A percentile compares a stretch with the other conserved stretches of the same genome.
These are phyloP conservation scores for Epinephelus coioides DNA, from an alignment of 2,797 vertebrate species.

Conservation along the genomic window DNA sequence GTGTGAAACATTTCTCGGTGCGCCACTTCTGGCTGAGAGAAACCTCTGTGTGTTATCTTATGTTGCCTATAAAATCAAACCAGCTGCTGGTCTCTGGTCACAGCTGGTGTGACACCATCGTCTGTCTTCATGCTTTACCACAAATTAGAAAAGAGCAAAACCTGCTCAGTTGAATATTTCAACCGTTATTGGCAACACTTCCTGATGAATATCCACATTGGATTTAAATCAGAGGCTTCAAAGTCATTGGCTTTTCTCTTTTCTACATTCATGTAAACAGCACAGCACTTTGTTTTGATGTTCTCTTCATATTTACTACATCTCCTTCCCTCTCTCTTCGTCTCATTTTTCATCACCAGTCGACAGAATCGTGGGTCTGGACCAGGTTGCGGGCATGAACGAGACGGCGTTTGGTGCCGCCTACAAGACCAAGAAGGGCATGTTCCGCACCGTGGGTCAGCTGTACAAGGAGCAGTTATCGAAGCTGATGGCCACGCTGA, in stretches of 20 bases:
- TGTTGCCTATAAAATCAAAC: slow-evolving; percentile 11
- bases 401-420: slow-evolving; percentile 96
- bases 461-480: slow-evolving; percentile 98
- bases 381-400: slow-evolving; percentile 97
- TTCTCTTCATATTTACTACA: neutral
- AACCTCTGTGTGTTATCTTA: neutral
- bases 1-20: too few relatives aligned
- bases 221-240: slow-evolving; percentile 14
- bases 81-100: slow-evolving; percentile 28
- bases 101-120: slow-evolving; percentile 21
- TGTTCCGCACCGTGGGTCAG: slow-evolving; percentile 97
- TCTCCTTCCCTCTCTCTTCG: neutral
- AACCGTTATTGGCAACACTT: slow-evolving; percentile 22
- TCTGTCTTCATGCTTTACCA: slow-evolving; percentile 50
- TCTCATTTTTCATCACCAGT: slow-evolving; percentile 81
- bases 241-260: slow-evolving; percentile 35
- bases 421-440: slow-evolving; percentile 99
- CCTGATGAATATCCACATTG: slow-evolving; percentile 16
- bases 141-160: slow-evolving; percentile 47
- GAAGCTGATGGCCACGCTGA: slow-evolving; percentile 97
- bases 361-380: slow-evolving; percentile 97
- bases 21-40: too few relatives aligned
- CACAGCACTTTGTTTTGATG: neutral
- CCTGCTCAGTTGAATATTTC: slow-evolving; percentile 12
- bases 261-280: slow-evolving; percentile 18